These are phyloP conservation scores for Romanogobio albipinnatus DNA, from an alignment of 2,113 vertebrate species.

Conservation along the genomic window DNA sequence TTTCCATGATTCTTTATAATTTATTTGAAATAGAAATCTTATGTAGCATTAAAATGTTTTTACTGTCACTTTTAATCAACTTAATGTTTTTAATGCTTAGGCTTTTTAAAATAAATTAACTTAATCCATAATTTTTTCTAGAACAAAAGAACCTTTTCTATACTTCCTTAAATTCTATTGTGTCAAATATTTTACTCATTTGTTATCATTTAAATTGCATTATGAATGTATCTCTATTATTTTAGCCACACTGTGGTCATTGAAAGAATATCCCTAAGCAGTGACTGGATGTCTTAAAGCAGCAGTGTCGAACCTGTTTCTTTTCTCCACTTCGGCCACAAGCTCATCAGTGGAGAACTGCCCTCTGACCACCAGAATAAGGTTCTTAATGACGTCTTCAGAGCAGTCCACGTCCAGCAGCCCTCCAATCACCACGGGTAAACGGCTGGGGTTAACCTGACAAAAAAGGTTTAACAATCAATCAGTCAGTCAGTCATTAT, in stretches of 20 bases:
- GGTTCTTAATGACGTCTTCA: constrained; percentile 97
- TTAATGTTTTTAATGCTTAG: no score
- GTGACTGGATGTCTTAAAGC: no score
- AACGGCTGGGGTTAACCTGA: constrained; percentile 96
- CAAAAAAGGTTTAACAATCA: neutral
- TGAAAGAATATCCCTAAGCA: no score
- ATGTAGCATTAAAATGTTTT: no score
- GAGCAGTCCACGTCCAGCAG: constrained; percentile 97
- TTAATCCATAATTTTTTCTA: no score
- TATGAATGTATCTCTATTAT: neutral
- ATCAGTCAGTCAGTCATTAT: neutral
- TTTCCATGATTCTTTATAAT: no score
- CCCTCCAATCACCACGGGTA: constrained; percentile 96
- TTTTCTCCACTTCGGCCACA: constrained; percentile 97
- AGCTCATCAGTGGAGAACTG: constrained; percentile 99
- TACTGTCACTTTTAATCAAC: no score
- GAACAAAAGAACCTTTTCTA: neutral
- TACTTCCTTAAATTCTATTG: neutral
- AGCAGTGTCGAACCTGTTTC: constrained; percentile 80
- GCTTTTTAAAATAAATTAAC: no score
- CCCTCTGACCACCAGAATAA: constrained; percentile 96
- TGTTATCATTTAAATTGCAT: neutral
- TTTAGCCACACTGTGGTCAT: neutral
- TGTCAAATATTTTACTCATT: neutral
- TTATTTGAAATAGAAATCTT: no score